Evolutionary conservation across 2,888 invertebrate species (phyloP), one percentile per base, ranked within the genome.

Genomic region (Drosophila histrio): DNA sequence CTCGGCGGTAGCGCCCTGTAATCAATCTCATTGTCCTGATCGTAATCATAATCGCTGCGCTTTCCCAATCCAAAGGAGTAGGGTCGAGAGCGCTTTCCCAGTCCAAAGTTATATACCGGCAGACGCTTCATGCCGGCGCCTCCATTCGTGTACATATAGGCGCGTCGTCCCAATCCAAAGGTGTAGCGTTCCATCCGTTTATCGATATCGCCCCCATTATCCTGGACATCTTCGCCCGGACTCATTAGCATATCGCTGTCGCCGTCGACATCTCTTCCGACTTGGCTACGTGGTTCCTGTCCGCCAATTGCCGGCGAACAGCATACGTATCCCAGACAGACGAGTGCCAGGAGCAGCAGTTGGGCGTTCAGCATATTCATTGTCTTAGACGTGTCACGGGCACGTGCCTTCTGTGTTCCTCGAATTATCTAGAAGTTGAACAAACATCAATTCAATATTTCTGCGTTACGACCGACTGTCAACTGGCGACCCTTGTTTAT

Each of bases 81-180:
- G 2, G 91, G 92, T 57, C 91, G 82, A 0, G 83, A 71, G 9
- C 92, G 86, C 68, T 92, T 92, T 28, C 92, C 92, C 53, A 91
- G 65, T 0, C 92, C 92, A 49, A 92, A 92, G 64, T 92, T 92
- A 47, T 92, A 92, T 0, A 91, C 90, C 1, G 92, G 92, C 64
- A 92, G 67, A 38, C 92, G 90, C 68, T 92, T 92, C 64, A 91
- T 89, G 2, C 91, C 92, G 28, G 85, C 77, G 3, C 90, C 90
- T 26, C 91, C 91, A 57, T 91, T 90, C 30, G 90, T 90, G 63
- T 91, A 91, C 60, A 91, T 91, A 53, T 92, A 92, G 11, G 93
- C 92, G 9, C 95, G 93, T 77, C 95, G 94, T 1, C 95, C 95
- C n/a, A 95, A 92, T 0, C 95, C 95, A 83, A 95, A 95, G 22